Percentiles rank a stretch among this genome's conserved stretches.
These are phyloP conservation scores for Bombus difficillimus DNA, from an alignment of 1,140 invertebrate species.

Conservation along the genomic window DNA sequence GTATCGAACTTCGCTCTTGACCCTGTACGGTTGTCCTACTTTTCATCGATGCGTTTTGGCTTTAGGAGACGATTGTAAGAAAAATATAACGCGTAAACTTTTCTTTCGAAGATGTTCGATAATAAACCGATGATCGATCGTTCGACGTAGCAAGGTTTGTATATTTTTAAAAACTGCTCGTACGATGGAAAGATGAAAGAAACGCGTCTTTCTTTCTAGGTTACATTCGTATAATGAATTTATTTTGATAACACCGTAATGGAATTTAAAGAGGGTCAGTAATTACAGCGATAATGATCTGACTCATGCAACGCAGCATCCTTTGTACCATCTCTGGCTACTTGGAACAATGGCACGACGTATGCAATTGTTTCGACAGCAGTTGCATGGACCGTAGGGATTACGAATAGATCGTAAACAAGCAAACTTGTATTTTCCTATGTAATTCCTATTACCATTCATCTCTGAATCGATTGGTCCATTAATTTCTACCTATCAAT, in stretches of 20 bases:
- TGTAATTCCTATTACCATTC: neutral
- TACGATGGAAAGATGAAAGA: neutral
- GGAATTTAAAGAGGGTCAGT: neutral
- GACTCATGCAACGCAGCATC: neutral
- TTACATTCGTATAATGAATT: neutral
- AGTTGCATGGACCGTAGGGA: neutral
- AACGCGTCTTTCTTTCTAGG: neutral
- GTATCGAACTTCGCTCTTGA: neutral
- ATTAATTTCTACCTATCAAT: too few relatives aligned
- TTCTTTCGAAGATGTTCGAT: neutral
- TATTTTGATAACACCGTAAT: neutral
- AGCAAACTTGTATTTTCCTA: neutral
- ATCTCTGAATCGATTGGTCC: neutral
- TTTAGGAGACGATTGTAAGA: rapidly evolving
- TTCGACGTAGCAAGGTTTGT: neutral
- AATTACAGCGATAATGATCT: neutral
- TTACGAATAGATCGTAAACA: neutral
- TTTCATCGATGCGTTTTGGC: neutral
- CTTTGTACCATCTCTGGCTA: neutral
- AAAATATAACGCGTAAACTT: neutral
- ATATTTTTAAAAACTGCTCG: neutral
- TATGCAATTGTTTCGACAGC: neutral
- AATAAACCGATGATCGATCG: neutral
- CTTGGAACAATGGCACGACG: constrained; percentile 6
- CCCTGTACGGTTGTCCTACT: neutral